Percentiles rank a stretch among this genome's conserved stretches.
phyloP scores from a whole-genome alignment of 2,113 vertebrate species.

The Loxodonta africana region DNA sequence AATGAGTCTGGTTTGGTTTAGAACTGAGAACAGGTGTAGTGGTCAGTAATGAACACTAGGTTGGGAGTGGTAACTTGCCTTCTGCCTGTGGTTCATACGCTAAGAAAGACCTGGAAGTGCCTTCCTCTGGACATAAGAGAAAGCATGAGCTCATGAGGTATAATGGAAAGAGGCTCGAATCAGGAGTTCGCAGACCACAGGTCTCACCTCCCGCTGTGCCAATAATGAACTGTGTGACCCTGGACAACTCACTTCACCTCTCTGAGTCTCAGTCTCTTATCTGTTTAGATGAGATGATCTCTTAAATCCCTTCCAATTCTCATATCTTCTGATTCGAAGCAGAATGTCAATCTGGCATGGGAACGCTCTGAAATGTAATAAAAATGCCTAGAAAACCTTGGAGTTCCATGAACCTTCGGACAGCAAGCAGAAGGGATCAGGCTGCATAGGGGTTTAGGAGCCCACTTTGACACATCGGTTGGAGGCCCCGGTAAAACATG shows the following conservation, averaged over 20 bases:
- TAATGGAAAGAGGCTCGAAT: slow-evolving; percentile 31
- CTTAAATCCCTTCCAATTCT: slow-evolving; percentile 80
- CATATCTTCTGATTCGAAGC: slow-evolving; percentile 63
- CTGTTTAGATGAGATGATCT: slow-evolving; percentile 76
- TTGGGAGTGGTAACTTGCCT: slow-evolving; percentile 1
- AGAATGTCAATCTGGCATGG: slow-evolving; percentile 70
- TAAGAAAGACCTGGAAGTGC: neutral
- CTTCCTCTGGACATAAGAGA: neutral
- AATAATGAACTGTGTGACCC: slow-evolving; percentile 80
- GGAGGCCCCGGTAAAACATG: neutral
- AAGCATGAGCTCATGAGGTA: slow-evolving; percentile 11
- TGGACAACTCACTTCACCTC: slow-evolving; percentile 74
- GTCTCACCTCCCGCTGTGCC: slow-evolving; percentile 64
- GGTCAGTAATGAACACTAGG: slow-evolving; percentile 41
- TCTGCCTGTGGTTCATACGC: neutral
- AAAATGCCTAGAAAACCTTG: slow-evolving; percentile 61
- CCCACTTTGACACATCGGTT: neutral
- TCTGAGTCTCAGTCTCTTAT: slow-evolving; percentile 79
- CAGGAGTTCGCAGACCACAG: slow-evolving; percentile 30
- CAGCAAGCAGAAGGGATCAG: slow-evolving; percentile 32
- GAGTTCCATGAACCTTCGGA: slow-evolving; percentile 26
- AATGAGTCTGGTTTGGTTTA: neutral
- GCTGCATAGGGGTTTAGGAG: slow-evolving; percentile 3
- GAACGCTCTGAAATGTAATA: slow-evolving; percentile 71
- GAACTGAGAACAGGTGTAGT: slow-evolving; percentile 49